Conservation (phyloP, 35 echinoderm and acorn worm species). For the Lytechinus pictus region DNA sequence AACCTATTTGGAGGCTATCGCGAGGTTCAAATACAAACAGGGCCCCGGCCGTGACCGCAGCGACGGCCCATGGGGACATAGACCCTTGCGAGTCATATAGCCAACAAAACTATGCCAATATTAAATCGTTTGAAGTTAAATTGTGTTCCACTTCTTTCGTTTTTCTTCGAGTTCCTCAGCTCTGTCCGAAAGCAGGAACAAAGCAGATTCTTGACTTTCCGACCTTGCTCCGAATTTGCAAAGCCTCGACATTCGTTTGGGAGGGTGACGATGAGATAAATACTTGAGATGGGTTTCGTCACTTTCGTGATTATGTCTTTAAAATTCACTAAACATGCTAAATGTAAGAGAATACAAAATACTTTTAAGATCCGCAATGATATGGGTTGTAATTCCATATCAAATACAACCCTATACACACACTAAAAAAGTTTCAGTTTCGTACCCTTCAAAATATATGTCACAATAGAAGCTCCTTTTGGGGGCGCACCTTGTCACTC, state of each 20-base stretch:
- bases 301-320: not conserved
- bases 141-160: constrained; percentile 3
- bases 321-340: not conserved
- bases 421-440: no score
- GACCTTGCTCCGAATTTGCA: not conserved
- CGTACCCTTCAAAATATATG: no score
- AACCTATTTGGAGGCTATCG: not conserved
- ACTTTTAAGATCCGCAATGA: not conserved
- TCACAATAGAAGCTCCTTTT: no score
- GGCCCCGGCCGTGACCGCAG: not conserved
- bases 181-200: not conserved
- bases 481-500: no score
- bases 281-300: not conserved
- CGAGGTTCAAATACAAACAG: not conserved
- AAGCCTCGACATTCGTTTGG: no score
- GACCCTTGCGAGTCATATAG: not conserved
- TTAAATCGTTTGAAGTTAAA: not conserved
- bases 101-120: not conserved
- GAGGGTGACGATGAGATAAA: not conserved
- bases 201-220: not conserved
- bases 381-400: no score
- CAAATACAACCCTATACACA: no score
- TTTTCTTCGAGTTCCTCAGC: not conserved
- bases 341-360: not conserved
- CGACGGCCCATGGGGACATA: not conserved